Percentiles rank a stretch among this genome's conserved stretches.
phyloP scores from a whole-genome alignment of 1,140 invertebrate species.

The Amyelois transitella region DNA sequence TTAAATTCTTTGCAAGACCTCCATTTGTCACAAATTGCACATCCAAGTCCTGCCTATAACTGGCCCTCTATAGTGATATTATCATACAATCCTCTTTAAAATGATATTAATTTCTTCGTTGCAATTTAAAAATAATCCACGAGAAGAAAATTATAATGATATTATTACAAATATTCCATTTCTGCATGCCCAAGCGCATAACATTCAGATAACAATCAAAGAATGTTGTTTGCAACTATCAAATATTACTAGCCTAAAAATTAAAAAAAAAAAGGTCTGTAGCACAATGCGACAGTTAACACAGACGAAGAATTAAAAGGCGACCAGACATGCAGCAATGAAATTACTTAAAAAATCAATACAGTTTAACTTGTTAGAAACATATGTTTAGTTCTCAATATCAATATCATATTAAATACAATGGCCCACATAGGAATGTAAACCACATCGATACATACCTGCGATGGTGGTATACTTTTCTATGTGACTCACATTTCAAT shows the following conservation, averaged over 20 bases:
- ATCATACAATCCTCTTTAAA: too few species aligned
- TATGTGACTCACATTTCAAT: too few species aligned
- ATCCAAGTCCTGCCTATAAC: too few species aligned
- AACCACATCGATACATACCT: too few species aligned
- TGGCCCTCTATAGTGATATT: too few species aligned
- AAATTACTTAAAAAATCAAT: conserved; percentile 17
- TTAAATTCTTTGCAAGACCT: not conserved
- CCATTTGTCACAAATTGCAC: too few species aligned
- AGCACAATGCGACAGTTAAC: conserved; percentile 38
- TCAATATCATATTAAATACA: conserved; percentile 2
- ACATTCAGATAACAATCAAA: conserved; percentile 38
- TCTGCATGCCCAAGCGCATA: conserved; percentile 72
- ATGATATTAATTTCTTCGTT: too few species aligned
- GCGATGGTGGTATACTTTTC: too few species aligned
- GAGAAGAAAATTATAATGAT: conserved; percentile 35
- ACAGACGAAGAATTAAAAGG: conserved; percentile 42
- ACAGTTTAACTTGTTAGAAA: conserved; percentile 2
- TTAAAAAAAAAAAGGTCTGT: conserved; percentile 34
- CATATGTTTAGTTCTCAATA: conserved; percentile 9
- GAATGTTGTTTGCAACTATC: conserved; percentile 56
- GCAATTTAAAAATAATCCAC: conserved; percentile 46
- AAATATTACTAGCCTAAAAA: conserved; percentile 30
- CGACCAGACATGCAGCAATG: conserved; percentile 73
- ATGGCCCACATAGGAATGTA: not conserved
- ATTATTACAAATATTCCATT: conserved; percentile 54